These are phyloP conservation scores for Blera fallax DNA, from an alignment of 2,888 invertebrate genomes.

Conservation along the genomic window DNA sequence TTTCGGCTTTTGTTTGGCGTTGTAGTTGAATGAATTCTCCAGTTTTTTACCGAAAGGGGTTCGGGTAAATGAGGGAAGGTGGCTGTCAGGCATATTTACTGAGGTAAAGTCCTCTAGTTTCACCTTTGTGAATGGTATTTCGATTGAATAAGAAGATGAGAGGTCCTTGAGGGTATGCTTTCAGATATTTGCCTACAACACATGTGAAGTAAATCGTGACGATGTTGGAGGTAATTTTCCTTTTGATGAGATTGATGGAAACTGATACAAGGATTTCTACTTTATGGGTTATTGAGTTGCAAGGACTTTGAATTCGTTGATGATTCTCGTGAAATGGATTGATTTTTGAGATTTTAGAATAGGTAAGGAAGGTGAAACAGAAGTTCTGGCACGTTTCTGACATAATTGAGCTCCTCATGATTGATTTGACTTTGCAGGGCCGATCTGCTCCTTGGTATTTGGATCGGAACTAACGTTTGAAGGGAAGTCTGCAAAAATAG, in stretches of 20 bases:
- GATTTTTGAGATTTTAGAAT: not conserved
- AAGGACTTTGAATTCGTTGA: conserved; percentile 7
- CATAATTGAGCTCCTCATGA: not conserved
- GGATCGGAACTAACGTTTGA: too few relatives aligned
- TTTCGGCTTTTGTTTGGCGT: conserved; percentile 39
- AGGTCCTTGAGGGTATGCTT: conserved; percentile 7
- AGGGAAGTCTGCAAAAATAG: too few relatives aligned
- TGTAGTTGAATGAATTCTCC: conserved; percentile 3
- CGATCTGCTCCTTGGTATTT: too few relatives aligned
- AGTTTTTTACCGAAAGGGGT: conserved; percentile 7
- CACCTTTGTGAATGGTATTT: conserved; percentile 44
- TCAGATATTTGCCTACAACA: conserved; percentile 43
- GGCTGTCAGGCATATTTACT: conserved; percentile 32
- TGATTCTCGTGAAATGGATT: not conserved
- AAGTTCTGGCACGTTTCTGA: not conserved
- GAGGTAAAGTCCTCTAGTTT: conserved; percentile 39
- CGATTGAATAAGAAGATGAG: conserved; percentile 45
- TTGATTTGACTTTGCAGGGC: not conserved
- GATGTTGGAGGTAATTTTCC: not conserved
- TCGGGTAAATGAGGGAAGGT: not conserved
- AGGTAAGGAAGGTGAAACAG: not conserved
- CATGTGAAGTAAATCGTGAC: conserved; percentile 42
- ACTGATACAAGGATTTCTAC: conserved; percentile 36
- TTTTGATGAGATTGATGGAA: conserved; percentile 43
- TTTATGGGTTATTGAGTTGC: conserved; percentile 26